Conservation (phyloP, 23 tunicate species). For the Aplidium turbinatum region DNA sequence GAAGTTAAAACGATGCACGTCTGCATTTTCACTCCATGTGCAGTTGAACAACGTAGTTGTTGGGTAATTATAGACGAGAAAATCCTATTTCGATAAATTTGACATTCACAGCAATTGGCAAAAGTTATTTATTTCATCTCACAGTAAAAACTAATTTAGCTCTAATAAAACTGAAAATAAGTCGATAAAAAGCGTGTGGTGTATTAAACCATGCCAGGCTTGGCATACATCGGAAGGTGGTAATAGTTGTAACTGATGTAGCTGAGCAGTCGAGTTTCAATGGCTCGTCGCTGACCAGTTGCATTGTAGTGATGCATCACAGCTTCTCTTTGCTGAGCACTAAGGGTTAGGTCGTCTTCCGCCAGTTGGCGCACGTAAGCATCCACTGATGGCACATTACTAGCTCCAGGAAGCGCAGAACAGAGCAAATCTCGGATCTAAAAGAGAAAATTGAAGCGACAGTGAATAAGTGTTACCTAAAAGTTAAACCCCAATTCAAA, state of each 20-base stretch:
- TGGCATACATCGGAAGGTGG: slow-evolving; percentile 95
- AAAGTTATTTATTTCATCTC: no score
- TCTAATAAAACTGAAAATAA: no score
- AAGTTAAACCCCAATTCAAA: no score
- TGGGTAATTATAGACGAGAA: no score
- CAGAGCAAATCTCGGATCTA: slow-evolving; percentile 80
- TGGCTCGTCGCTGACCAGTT: slow-evolving; percentile 54
- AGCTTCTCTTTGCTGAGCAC: slow-evolving; percentile 46
- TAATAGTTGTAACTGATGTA: slow-evolving; percentile 88
- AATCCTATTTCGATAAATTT: no score
- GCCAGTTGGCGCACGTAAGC: slow-evolving; percentile 62
- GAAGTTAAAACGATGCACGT: no score
- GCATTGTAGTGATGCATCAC: slow-evolving; percentile 39
- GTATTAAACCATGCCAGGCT: slow-evolving; percentile 89
- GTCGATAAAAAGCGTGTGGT: no score
- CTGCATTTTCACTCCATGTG: no score
- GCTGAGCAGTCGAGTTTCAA: slow-evolving; percentile 75
- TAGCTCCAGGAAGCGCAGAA: slow-evolving; percentile 52
- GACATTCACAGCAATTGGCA: no score
- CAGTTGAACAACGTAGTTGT: no score
- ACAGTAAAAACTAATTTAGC: no score
- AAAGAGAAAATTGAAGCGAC: background rate
- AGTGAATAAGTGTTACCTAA: background rate
- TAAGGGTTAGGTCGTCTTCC: slow-evolving; percentile 70
- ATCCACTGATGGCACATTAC: slow-evolving; percentile 69